phyloP scores from a whole-genome alignment of 2,888 invertebrate genomes.

The Pterostichus niger region DNA sequence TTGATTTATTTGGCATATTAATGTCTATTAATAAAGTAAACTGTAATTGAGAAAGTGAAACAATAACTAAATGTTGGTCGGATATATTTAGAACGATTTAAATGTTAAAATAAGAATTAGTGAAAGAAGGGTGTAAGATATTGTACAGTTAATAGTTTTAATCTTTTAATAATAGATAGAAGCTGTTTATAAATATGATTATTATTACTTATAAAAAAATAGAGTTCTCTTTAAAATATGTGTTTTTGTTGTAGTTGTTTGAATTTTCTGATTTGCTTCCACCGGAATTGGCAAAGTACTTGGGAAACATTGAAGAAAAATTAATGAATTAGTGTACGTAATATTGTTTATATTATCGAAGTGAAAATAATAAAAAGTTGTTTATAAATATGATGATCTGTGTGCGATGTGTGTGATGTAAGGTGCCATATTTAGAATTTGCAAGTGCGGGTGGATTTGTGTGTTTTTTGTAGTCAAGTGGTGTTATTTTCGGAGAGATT shows the following conservation, averaged over 20 bases:
- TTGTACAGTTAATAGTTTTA: too few relatives aligned
- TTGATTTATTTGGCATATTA: slow-evolving; percentile 19
- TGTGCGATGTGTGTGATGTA: not conserved
- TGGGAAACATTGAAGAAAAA: not conserved
- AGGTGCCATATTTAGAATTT: not conserved
- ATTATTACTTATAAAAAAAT: too few relatives aligned
- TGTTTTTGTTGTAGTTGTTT: too few relatives aligned
- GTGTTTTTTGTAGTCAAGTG: not conserved
- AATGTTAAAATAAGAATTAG: too few relatives aligned
- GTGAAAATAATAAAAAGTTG: not conserved
- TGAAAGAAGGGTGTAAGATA: not conserved
- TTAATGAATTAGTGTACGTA: not conserved
- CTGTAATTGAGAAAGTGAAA: slow-evolving; percentile 2
- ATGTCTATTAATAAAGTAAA: slow-evolving; percentile 16
- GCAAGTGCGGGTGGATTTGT: not conserved
- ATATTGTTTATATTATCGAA: not conserved
- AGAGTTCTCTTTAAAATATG: too few relatives aligned
- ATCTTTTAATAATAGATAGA: too few relatives aligned
- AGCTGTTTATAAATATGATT: too few relatives aligned
- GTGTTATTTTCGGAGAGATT: not conserved
- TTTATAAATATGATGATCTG: not conserved
- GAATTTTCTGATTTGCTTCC: not conserved
- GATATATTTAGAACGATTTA: not conserved
- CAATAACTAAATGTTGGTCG: not conserved
- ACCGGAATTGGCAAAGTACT: not conserved